phyloP scores from a whole-genome alignment of 1,140 invertebrate genomes.

The Batillaria attramentaria region DNA sequence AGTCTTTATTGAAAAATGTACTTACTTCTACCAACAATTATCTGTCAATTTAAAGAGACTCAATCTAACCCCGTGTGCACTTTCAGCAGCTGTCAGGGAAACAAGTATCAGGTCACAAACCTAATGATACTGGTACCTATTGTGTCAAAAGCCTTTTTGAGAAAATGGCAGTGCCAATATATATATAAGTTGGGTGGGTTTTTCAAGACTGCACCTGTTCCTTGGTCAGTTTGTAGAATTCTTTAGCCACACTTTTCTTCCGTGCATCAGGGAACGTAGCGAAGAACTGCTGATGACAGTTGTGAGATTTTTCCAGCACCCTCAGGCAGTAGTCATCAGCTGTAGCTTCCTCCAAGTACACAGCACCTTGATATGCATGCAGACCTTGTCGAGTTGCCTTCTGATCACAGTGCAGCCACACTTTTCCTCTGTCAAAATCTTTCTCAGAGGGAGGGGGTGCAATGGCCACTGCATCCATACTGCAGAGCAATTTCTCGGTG shows the following conservation, averaged over 20 bases:
- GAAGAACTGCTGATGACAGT: constrained; percentile 43
- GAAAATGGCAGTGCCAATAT: no score
- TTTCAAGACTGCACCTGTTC: constrained; percentile 43
- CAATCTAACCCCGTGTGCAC: no score
- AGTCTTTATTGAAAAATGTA: no score
- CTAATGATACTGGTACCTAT: no score
- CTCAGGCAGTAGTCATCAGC: constrained; percentile 46
- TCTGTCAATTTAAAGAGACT: no score
- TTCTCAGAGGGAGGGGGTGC: constrained; percentile 37
- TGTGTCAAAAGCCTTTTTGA: no score
- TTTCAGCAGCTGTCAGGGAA: no score
- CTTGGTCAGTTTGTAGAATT: constrained; percentile 43
- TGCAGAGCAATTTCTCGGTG: constrained; percentile 50
- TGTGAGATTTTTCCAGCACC: constrained; percentile 47
- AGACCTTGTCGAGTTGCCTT: constrained; percentile 43
- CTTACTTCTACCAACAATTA: no score
- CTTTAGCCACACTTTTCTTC: constrained; percentile 21
- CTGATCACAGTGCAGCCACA: constrained; percentile 62
- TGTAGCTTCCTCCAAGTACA: constrained; percentile 53
- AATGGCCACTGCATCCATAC: constrained; percentile 49
- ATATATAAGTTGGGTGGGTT: no score
- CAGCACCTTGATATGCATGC: constrained; percentile 59
- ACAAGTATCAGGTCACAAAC: no score
- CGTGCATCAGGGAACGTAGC: constrained; percentile 11
- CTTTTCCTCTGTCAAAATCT: constrained; percentile 4